Conservation (phyloP, 2,888 invertebrate genomes). For the Agrochola circellaris region DNA sequence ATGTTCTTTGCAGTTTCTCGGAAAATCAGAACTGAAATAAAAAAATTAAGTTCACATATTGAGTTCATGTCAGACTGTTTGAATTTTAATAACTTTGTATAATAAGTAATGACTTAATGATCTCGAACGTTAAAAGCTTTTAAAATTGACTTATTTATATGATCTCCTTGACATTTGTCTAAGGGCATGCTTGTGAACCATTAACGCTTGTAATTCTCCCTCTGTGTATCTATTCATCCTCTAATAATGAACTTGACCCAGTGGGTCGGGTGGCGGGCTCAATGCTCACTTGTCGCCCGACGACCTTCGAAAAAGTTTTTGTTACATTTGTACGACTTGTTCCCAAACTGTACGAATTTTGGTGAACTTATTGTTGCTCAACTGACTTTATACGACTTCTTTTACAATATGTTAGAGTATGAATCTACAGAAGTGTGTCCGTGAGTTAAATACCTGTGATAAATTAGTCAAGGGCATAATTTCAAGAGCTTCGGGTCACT, state of each 20-base stretch:
- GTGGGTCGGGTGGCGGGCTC: conserved; percentile 68
- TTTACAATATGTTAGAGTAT: not conserved
- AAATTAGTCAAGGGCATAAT: not conserved
- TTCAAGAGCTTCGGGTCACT: not conserved
- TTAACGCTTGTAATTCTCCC: conserved; percentile 53
- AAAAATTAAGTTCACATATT: not conserved
- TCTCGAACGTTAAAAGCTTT: conserved; percentile 9
- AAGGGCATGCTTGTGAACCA: conserved; percentile 39
- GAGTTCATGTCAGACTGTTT: not conserved
- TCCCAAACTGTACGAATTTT: conserved; percentile 40
- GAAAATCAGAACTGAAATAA: not conserved
- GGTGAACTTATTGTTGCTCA: conserved; percentile 11
- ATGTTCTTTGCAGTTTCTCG: not conserved
- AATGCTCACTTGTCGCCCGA: conserved; percentile 70
- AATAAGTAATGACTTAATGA: not conserved
- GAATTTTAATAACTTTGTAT: conserved; percentile 2
- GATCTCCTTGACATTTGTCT: conserved; percentile 41
- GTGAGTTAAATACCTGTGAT: not conserved
- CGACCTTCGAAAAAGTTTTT: conserved; percentile 80
- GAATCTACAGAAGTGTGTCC: not conserved
- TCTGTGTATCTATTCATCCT: conserved; percentile 71
- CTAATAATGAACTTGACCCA: conserved; percentile 86
- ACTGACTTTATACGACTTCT: conserved; percentile 13
- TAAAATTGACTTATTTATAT: conserved; percentile 23
- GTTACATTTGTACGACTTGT: conserved; percentile 65